Conservation (phyloP, 2,888 invertebrate genomes). For the Oscheius sp. region DNA sequence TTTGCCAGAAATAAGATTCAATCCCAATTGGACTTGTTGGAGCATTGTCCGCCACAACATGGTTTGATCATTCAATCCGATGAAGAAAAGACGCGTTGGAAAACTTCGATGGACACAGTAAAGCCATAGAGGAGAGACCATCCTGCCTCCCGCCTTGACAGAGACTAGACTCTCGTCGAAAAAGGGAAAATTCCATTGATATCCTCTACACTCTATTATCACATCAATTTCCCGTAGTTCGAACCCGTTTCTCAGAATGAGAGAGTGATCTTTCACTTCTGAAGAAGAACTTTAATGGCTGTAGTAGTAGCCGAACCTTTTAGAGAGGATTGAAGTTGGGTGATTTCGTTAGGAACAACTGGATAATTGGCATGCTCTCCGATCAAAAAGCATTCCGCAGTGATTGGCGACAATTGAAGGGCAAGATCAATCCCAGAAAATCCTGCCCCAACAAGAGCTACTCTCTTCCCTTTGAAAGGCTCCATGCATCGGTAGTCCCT, state of each 20-base stretch:
- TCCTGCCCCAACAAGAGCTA: constrained; percentile 5
- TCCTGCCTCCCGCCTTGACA: neutral
- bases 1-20: neutral
- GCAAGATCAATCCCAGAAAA: constrained; percentile 10
- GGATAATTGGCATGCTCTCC: neutral
- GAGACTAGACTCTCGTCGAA: neutral
- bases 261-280: neutral
- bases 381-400: constrained; percentile 1
- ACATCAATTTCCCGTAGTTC: neutral
- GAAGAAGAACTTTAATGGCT: neutral
- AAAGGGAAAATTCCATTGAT: constrained; percentile 8
- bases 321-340: neutral
- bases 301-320: neutral
- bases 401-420: neutral
- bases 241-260: neutral
- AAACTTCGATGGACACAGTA: neutral
- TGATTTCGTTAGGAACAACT: neutral
- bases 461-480: constrained; percentile 4
- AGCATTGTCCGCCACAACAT: neutral
- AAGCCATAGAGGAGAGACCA: constrained; percentile 13
- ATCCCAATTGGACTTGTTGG: neutral
- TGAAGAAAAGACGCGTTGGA: neutral
- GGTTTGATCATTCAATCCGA: constrained; percentile 1
- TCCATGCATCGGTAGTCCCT: neutral
- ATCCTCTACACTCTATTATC: constrained; percentile 7